Evolutionary conservation across 1,140 invertebrate species (phyloP), one percentile per base, ranked within the genome.

Genomic region (Octopus bimaculoides): DNA sequence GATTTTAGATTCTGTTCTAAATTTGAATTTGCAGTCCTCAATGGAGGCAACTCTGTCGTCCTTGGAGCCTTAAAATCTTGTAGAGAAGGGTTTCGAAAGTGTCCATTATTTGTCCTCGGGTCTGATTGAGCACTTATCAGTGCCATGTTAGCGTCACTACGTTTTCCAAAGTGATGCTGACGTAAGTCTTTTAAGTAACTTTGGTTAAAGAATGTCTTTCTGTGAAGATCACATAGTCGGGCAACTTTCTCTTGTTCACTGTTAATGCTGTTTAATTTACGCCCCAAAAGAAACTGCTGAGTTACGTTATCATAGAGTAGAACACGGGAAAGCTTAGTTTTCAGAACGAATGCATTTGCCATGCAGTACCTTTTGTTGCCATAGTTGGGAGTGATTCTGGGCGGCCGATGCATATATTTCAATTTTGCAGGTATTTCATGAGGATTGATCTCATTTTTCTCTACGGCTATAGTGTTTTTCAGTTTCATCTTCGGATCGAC

Each of bases 231-330:
- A 9, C 86, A 80, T 8, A 88, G 79, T 52, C 83, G 79, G 9
- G 79, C 69, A 2, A 83, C 81, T 74, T 85, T 79, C 54, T 83
- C 80, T 75, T 86, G 78, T 77, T 87, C 87, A 17, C 83, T 74
- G 41, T 81, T 84, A 9, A 88, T 84, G 56, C 84, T 81, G 0
- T 83, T 82, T 17, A 88, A 75, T 84, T 88, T 87, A 20, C 86
- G 83, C 20, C 87, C 84, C 52, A 88, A 79, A 83, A 87, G 85
- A 69, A 86, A 86, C 76, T 88, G 86, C 78, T 88, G 86, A 7
- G 86, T 88, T 0, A 86, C 85, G 75, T 88, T 88, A 79, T 88
- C 88, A 78, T 88, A 88, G 3, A 88, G 83, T 7, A 88, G 82
- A 7, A 88, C 88, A n/a, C 86, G 80, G 4, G 87, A 86, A 5